Evolutionary conservation across 2,113 vertebrate species (phyloP).

Genomic region (Sardina pilchardus): DNA sequence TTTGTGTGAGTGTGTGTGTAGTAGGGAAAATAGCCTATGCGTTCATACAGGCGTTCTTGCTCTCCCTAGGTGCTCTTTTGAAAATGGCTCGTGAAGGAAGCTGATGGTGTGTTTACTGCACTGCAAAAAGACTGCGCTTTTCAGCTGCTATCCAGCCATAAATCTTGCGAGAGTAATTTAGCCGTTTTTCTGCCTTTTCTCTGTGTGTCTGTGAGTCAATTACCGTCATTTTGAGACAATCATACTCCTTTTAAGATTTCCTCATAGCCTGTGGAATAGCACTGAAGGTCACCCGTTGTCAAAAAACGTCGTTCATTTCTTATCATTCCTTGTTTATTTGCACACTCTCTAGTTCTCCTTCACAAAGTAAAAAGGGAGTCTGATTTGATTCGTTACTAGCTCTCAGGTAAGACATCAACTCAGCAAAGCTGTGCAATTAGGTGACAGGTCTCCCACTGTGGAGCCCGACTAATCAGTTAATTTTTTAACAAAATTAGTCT

Average conservation of each 20-base stretch:
- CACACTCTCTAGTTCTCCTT: neutral
- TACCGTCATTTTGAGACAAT: neutral
- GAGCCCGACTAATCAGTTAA: slow-evolving; percentile 23
- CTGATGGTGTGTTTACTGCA: slow-evolving; percentile 2
- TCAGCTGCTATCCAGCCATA: neutral
- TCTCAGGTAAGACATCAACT: neutral
- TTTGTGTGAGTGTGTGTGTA: neutral
- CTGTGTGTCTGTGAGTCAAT: neutral
- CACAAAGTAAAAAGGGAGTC: neutral
- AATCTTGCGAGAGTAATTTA: neutral
- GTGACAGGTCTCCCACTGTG: neutral
- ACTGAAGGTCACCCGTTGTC: neutral
- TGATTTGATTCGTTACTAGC: neutral
- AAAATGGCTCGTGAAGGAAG: slow-evolving; percentile 11
- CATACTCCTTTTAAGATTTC: neutral
- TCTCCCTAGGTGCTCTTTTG: neutral
- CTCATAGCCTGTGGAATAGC: neutral
- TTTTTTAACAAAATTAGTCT: slow-evolving; percentile 36
- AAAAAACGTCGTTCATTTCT: neutral
- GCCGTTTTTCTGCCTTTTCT: neutral
- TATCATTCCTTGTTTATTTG: neutral
- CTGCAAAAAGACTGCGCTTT: neutral
- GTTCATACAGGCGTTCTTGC: neutral
- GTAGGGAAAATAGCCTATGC: slow-evolving; percentile 1
- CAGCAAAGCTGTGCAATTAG: neutral